Base-by-base conservation (phyloP, 2,888 invertebrate genomes). In the Cerceris rybyensis region DNA sequence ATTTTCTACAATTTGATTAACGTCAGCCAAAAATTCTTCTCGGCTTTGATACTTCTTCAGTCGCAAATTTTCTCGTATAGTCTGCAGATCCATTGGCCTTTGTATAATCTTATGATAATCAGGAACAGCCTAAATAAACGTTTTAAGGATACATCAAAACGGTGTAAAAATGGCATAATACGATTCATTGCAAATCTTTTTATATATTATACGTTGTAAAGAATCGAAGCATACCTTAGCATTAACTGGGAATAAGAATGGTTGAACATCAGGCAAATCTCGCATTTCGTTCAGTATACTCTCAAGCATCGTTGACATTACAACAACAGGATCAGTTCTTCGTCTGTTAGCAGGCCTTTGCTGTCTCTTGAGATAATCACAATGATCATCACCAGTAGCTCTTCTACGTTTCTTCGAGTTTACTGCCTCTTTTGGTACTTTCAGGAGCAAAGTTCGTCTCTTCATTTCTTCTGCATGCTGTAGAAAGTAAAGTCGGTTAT, bases 11-110 rank as follows among this genome's bases (percentile, higher is more conserved):
- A 99, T 98, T 92, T 98, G 98, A 93, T 98, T 97, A 1, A 99
- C 97, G 93, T 99, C 99, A 0, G 96, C 96, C 0, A 99, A 93
- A 92, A 99, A 99, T 85, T 98, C 97, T 91, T 98, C 98, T n/a
- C 99, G 94, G 84, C 97, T 97, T 89, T 97, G 97, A 91, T 99
- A 99, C 86, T 96, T 96, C 86, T 97, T 97, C 90, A 97, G 96
- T 0, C 98, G 93, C 16, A 98, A 93, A 91, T 97, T 97, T 86
- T 98, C 98, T 54, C 98, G 94, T 87, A 99, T 98, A 0, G 97
- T 97, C 92, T 99, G 99, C 67, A 99, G 93, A 92, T 99, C 99
- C 98, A 99, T 99, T 0, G 99, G 99, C 71, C 97, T 95, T 58
- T 96, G 95, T 28, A 99, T 95, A 71, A 99, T 97, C 83, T 96